These are phyloP conservation scores for Platysternon megacephalum DNA, from an alignment of 2,113 vertebrate species.

Conservation along the genomic window DNA sequence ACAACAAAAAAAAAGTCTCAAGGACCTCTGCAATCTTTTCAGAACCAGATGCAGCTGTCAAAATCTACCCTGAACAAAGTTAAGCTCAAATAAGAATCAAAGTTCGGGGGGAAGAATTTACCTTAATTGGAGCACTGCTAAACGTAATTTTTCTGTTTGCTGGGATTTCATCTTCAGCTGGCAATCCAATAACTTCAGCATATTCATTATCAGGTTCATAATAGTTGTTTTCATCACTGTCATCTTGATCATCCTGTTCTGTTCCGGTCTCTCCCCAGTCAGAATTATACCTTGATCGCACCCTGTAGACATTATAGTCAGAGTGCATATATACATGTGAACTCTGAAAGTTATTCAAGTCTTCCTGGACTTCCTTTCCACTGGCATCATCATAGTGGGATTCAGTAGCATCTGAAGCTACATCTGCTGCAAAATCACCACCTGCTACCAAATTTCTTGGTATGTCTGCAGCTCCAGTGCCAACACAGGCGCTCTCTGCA, in stretches of 20 bases:
- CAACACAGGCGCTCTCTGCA: constrained; percentile 30
- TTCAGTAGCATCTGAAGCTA: constrained; percentile 50
- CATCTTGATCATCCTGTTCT: constrained; percentile 91
- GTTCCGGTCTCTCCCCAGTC: constrained; percentile 95
- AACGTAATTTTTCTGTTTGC: constrained; percentile 92
- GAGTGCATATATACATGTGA: constrained; percentile 81
- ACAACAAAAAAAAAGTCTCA: not conserved
- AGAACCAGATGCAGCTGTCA: not conserved
- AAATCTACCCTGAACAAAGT: not conserved
- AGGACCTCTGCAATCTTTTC: not conserved
- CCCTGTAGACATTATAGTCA: constrained; percentile 90
- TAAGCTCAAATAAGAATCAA: not conserved
- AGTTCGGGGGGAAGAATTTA: constrained; percentile 61
- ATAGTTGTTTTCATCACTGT: constrained; percentile 89
- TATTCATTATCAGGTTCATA: constrained; percentile 91
- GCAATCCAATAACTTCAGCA: constrained; percentile 90
- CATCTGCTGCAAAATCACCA: constrained; percentile 47
- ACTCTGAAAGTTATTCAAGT: constrained; percentile 67
- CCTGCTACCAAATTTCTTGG: constrained; percentile 38
- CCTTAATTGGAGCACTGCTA: constrained; percentile 93
- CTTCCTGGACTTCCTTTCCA: constrained; percentile 69
- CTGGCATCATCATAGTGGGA: constrained; percentile 63
- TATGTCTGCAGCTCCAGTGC: constrained; percentile 46
- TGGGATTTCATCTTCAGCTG: constrained; percentile 91
- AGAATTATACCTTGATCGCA: constrained; percentile 84